A percentile compares a stretch with the other conserved stretches of the same genome.
Conservation (phyloP, 2,113 vertebrate species). For the Pachypanchax playfairii region DNA sequence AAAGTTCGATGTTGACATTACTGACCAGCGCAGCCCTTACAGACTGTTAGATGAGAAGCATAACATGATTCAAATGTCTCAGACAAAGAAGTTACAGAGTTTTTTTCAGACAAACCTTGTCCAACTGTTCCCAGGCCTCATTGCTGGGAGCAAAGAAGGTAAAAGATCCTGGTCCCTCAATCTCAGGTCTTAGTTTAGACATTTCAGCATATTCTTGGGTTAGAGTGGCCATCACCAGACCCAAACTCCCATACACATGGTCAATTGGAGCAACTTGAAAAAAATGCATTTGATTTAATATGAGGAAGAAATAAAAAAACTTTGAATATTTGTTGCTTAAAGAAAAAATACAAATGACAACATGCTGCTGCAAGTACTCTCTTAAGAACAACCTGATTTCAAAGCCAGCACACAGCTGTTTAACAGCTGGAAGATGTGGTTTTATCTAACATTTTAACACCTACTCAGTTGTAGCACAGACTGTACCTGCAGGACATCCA, state of each 20-base stretch:
- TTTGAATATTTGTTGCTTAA: background rate
- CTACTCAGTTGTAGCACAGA: background rate
- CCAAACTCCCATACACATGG: conserved; percentile 90
- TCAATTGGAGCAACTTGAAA: conserved; percentile 92
- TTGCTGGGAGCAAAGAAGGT: conserved; percentile 97
- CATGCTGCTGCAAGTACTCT: background rate
- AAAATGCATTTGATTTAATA: background rate
- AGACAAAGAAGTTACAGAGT: background rate
- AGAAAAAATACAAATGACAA: conserved; percentile 3
- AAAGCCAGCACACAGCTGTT: conserved; percentile 36
- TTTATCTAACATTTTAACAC: conserved; percentile 21
- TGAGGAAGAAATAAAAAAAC: background rate
- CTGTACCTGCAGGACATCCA: conserved; percentile 95
- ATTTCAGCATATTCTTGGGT: conserved; percentile 87
- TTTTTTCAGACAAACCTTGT: conserved; percentile 79
- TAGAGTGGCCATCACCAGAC: conserved; percentile 85
- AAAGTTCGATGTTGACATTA: conserved; percentile 95
- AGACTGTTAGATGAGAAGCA: conserved; percentile 71
- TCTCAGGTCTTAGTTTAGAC: conserved; percentile 88
- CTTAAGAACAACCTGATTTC: conserved; percentile 14
- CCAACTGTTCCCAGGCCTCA: conserved; percentile 91
- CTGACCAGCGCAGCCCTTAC: conserved; percentile 85
- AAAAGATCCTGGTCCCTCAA: conserved; percentile 91
- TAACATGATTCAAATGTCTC: conserved; percentile 9
- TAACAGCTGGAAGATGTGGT: conserved; percentile 13